A percentile compares a stretch with the other conserved stretches of the same genome.
phyloP scores from a whole-genome alignment of 2,113 vertebrate genomes.

The Planiliza haematocheilus region DNA sequence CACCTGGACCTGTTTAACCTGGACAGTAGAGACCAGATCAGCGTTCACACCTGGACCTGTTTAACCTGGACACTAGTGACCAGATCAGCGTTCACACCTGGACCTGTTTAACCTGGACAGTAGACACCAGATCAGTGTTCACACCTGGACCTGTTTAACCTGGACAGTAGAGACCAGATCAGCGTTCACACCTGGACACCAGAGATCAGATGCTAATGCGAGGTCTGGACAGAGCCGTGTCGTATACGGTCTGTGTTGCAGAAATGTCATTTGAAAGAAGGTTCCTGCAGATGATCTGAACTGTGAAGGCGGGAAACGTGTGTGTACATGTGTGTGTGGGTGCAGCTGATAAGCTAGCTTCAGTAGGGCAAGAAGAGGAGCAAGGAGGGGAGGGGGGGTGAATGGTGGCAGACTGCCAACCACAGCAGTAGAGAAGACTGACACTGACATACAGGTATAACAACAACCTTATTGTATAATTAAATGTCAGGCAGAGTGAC shows the following conservation, averaged over 20 bases:
- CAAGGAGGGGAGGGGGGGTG: background rate
- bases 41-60: no score
- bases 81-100: no score
- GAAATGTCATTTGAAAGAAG: background rate
- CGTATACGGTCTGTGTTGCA: background rate
- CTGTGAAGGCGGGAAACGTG: background rate
- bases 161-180: no score
- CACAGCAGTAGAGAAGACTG: background rate
- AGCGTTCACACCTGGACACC: no score
- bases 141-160: no score
- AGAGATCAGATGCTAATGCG: no score
- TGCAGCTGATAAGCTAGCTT: slow-evolving; percentile 18
- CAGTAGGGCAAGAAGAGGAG: background rate
- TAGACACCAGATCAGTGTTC: no score
- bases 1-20: no score
- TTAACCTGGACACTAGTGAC: no score
- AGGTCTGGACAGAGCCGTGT: no score
- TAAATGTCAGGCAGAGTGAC: slow-evolving; percentile 21
- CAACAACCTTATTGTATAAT: background rate
- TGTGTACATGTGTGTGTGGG: background rate
- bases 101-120: no score
- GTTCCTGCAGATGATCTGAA: background rate
- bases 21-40: no score
- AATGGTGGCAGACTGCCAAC: slow-evolving; percentile 10
- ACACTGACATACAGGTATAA: background rate